Conservation (phyloP, 2,888 invertebrate genomes). For the Drosophila rubida region DNA sequence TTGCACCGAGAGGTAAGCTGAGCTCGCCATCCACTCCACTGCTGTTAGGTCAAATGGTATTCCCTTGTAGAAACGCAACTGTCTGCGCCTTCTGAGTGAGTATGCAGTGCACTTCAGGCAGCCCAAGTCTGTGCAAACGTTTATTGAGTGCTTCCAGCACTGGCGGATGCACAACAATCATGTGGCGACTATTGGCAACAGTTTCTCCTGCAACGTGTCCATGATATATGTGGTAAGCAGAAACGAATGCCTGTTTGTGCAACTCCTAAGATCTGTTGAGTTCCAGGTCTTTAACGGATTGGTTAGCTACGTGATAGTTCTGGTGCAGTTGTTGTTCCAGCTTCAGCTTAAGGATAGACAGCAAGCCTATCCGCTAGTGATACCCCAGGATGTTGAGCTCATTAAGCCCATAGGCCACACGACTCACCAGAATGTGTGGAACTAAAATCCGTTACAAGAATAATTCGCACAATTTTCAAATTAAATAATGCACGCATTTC, state of each 20-base stretch:
- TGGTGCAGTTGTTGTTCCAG: conserved; percentile 82
- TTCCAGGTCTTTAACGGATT: conserved; percentile 75
- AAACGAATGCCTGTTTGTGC: background rate
- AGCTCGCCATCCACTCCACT: no score
- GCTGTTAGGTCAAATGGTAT: background rate
- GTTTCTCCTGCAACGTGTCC: conserved; percentile 57
- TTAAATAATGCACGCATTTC: no score
- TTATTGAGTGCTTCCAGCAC: conserved; percentile 57
- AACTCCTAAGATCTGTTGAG: background rate
- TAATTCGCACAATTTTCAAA: no score
- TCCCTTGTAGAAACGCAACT: conserved; percentile 64
- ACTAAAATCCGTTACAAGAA: no score
- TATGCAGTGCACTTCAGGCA: conserved; percentile 53
- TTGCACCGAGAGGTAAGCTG: conserved; percentile 72
- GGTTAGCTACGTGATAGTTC: conserved; percentile 78
- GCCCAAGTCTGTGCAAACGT: conserved; percentile 9
- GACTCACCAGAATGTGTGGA: conserved; percentile 25
- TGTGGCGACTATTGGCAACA: conserved; percentile 67
- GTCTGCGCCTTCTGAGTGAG: conserved; percentile 57
- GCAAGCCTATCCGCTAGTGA: conserved; percentile 8
- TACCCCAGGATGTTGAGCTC: conserved; percentile 57
- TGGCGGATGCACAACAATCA: conserved; percentile 73
- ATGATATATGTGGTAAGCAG: conserved; percentile 72
- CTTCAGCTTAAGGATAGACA: conserved; percentile 53
- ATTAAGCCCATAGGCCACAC: conserved; percentile 28